A percentile compares a stretch with the other conserved stretches of the same genome.
phyloP scores from a whole-genome alignment of 2,113 vertebrate genomes.

The Podarcis cretensis region DNA sequence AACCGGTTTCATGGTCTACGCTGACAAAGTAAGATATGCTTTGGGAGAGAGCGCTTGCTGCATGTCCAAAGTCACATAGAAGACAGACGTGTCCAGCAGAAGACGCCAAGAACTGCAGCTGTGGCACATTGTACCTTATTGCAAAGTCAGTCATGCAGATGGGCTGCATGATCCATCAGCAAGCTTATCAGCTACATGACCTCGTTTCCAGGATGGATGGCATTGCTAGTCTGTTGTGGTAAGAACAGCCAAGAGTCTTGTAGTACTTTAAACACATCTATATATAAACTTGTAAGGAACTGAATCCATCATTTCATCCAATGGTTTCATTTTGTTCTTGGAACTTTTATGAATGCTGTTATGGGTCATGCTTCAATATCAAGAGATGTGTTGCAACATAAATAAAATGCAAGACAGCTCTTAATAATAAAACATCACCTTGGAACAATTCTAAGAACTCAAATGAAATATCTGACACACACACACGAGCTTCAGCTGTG shows the following conservation, averaged over 20 bases:
- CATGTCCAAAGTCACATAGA: fast-evolving
- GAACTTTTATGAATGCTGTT: background rate
- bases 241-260: background rate
- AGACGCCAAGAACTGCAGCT: background rate
- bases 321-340: background rate
- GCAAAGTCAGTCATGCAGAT: background rate
- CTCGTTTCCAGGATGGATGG: background rate
- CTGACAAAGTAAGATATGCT: fast-evolving
- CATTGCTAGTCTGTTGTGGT: background rate
- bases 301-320: background rate
- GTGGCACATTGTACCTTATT: background rate
- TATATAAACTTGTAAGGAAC: background rate
- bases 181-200: background rate
- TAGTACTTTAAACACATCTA: background rate
- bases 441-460: background rate
- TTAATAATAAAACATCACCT: background rate
- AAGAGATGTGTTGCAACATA: background rate
- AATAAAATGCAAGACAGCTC: background rate
- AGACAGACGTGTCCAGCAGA: background rate
- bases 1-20: background rate
- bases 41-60: fast-evolving
- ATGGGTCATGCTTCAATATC: background rate
- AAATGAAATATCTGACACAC: background rate
- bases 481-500: background rate
- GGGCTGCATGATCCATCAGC: background rate